Evolutionary conservation across 2,797 vertebrate genomes (phyloP).

Genomic region (Synanceia verrucosa): DNA sequence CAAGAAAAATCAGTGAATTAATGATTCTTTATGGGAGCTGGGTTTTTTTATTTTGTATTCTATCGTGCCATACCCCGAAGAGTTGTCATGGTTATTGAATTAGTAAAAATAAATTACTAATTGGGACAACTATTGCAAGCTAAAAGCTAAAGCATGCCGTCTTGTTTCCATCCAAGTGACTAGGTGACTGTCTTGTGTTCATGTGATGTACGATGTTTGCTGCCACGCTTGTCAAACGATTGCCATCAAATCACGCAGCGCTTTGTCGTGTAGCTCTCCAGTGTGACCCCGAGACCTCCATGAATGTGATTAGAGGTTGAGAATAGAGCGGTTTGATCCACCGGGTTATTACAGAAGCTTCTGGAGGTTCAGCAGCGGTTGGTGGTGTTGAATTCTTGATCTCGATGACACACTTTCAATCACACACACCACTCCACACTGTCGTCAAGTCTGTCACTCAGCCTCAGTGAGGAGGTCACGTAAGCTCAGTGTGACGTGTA

Average conservation of each 20-base stretch:
- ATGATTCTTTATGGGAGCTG: neutral
- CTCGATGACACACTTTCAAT: neutral
- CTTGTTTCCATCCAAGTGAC: too few species aligned
- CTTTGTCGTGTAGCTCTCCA: neutral
- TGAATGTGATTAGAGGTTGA: neutral
- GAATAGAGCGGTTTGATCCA: neutral
- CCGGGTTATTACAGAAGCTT: neutral
- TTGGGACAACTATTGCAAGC: neutral
- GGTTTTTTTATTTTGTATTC: too few species aligned
- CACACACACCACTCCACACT: neutral
- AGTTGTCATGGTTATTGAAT: neutral
- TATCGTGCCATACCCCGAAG: too few species aligned
- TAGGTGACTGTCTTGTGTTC: neutral
- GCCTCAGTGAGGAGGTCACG: neutral
- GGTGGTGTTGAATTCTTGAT: neutral
- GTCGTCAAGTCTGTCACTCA: neutral
- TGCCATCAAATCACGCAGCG: neutral
- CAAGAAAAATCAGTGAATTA: too few species aligned
- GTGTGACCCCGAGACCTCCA: neutral
- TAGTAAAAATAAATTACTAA: neutral
- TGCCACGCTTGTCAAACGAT: neutral
- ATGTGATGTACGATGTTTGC: neutral
- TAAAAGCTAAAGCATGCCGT: neutral
- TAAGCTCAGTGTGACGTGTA: neutral
- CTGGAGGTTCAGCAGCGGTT: neutral